Base-by-base conservation (phyloP, 64 coral and sea anemone species). In the Porites lutea region DNA sequence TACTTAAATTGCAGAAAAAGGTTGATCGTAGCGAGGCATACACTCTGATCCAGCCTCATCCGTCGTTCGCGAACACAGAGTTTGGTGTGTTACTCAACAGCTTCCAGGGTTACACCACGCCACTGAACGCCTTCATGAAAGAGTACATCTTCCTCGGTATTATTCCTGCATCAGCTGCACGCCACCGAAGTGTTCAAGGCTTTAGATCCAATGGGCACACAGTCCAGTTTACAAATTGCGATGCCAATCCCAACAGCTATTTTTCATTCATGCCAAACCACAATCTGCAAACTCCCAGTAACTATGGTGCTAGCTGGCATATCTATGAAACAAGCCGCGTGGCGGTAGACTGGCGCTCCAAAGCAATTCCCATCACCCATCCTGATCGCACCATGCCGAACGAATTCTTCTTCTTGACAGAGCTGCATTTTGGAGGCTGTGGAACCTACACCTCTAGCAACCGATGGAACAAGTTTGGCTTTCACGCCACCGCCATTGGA, bases 391-490 rank as follows among this genome's bases (percentile, higher is more conserved):
- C 21, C 14, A 74, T 93, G 54, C 54, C 54, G 12, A 57, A 57
- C 54, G 54, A 57, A 12, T 57, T 57, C 5, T 57, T 57, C 54
- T 80, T 93, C 72, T 76, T 93, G 12, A 93, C 91, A 37, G 91
- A 93, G 72, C 43, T 93, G 43, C 91, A 93, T 59, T 93, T 93
- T 52, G 91, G 91, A 21, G 91, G 91, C n/a, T 93, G 91, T 52
- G 91, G 91, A 13, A 50, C 22, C 27, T 93, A 93, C 74, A 93
- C 83, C 0, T 93, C 91, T 19, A 93, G 83, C 79, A 78, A 93
- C 73, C 91, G 91, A 21, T 88, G 83, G 91, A 74, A 19, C 3
- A 43, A 23, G 16, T 66, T 57, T n/a, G 51, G 19, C 21, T 20
- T 79, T 4, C 22, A 62, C 13, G 91, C 91, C n/a, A 93, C 91